A percentile compares a stretch with the other conserved stretches of the same genome.
Evolutionary conservation across 2,113 vertebrate genomes (phyloP).

Genomic region (Tympanuchus pallidicinctus): DNA sequence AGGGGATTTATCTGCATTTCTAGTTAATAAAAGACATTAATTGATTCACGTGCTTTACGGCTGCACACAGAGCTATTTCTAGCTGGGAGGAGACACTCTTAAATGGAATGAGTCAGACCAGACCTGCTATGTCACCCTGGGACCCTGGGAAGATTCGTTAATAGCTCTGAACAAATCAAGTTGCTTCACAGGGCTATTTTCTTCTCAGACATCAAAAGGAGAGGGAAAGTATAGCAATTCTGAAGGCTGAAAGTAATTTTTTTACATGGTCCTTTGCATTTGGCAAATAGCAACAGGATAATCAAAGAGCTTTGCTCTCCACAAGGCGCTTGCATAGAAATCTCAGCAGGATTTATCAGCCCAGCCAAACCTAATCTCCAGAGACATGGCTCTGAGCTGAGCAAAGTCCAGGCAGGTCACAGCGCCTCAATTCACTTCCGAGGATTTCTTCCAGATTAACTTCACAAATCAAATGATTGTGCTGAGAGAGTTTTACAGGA

Average conservation of each 20-base stretch:
- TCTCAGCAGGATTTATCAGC: not conserved
- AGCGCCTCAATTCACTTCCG: not conserved
- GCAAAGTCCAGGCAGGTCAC: not conserved
- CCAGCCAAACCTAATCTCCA: not conserved
- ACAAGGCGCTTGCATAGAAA: not conserved
- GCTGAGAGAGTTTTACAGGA: not conserved
- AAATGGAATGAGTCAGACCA: conserved; percentile 62
- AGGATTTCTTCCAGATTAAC: not conserved
- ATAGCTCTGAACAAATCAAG: conserved; percentile 52
- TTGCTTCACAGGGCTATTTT: conserved; percentile 50
- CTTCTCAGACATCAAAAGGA: conserved; percentile 58
- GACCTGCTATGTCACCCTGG: conserved; percentile 61
- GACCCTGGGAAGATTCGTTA: conserved; percentile 56
- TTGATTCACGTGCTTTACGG: conserved; percentile 44
- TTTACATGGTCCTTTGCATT: conserved; percentile 23
- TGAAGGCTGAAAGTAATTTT: conserved; percentile 8
- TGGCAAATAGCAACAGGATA: conserved; percentile 43
- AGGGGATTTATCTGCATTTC: conserved; percentile 53
- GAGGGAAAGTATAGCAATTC: not conserved
- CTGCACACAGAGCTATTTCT: conserved; percentile 58
- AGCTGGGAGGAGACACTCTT: conserved; percentile 51
- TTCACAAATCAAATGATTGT: not conserved
- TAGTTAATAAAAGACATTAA: conserved; percentile 63
- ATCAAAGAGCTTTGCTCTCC: conserved; percentile 37
- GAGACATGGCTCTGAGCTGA: not conserved